Evolutionary conservation across 2,113 vertebrate genomes (phyloP).

Genomic region (Nannobrachium achirus): DNA sequence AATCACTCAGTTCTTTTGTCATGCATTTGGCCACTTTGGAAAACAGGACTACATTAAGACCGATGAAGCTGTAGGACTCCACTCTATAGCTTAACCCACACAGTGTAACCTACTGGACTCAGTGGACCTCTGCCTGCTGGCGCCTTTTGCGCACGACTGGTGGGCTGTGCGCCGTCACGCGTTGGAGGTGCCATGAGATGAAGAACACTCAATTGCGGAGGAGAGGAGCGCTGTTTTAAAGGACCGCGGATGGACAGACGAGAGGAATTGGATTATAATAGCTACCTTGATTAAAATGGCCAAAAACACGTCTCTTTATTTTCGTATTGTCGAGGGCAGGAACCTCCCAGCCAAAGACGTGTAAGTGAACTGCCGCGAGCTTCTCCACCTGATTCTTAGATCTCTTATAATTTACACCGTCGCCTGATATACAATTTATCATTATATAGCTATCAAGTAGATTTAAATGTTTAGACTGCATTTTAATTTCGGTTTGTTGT

Average conservation of each 20-base stretch:
- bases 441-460: neutral
- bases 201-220: conserved; percentile 60
- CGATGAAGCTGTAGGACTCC: neutral
- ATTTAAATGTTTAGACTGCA: neutral
- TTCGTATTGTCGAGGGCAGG: conserved; percentile 89
- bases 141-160: conserved; percentile 50
- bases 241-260: conserved; percentile 53
- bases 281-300: conserved; percentile 72
- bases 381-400: conserved; percentile 1
- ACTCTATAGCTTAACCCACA: neutral
- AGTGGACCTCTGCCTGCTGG: conserved; percentile 20
- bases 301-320: conserved; percentile 86
- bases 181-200: conserved; percentile 67
- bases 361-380: conserved; percentile 76
- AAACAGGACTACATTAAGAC: neutral
- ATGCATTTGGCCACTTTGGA: neutral
- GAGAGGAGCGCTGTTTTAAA: conserved; percentile 49
- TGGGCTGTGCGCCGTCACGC: conserved; percentile 65
- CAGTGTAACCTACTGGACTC: conserved; percentile 10
- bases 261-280: conserved; percentile 39
- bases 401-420: neutral
- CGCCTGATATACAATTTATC: neutral
- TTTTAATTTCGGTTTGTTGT: neutral
- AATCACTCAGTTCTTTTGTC: neutral
- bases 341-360: conserved; percentile 92